Conservation (phyloP, 2,113 vertebrate species). For the Paedocypris sp. region DNA sequence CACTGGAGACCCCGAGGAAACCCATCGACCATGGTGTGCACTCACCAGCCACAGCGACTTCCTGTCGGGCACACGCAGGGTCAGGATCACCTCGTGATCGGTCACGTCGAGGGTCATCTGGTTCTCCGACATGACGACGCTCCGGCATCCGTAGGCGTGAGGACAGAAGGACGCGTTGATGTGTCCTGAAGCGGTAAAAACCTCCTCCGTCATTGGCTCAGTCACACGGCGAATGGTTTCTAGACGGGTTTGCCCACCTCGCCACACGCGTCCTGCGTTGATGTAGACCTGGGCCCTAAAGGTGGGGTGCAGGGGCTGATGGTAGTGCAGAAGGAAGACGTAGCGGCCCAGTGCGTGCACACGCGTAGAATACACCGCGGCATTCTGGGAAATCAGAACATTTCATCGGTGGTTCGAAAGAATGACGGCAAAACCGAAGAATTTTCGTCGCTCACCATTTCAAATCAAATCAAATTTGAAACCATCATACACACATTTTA, state of each 20-base stretch:
- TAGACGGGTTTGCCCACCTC: constrained; percentile 61
- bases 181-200: constrained; percentile 58
- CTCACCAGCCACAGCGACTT: constrained; percentile 87
- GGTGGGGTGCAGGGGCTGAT: constrained; percentile 77
- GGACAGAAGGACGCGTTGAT: constrained; percentile 84
- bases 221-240: neutral
- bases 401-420: no score
- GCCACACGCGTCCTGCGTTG: constrained; percentile 79
- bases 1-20: no score
- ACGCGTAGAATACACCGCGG: constrained; percentile 64
- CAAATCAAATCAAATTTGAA: no score
- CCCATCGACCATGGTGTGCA: neutral
- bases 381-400: constrained; percentile 58
- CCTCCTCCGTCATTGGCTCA: neutral
- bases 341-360: constrained; percentile 81
- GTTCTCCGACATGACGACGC: constrained; percentile 75
- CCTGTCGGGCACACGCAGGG: constrained; percentile 71
- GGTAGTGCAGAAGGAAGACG: constrained; percentile 83
- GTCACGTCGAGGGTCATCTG: constrained; percentile 79
- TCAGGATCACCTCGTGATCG: constrained; percentile 73
- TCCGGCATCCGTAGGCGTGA: constrained; percentile 80
- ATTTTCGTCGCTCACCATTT: no score
- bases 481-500: no score
- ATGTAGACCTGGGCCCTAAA: constrained; percentile 76
- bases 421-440: no score